Evolutionary conservation across 2,797 vertebrate species (phyloP).

Genomic region (Neomorphus geoffroyi): DNA sequence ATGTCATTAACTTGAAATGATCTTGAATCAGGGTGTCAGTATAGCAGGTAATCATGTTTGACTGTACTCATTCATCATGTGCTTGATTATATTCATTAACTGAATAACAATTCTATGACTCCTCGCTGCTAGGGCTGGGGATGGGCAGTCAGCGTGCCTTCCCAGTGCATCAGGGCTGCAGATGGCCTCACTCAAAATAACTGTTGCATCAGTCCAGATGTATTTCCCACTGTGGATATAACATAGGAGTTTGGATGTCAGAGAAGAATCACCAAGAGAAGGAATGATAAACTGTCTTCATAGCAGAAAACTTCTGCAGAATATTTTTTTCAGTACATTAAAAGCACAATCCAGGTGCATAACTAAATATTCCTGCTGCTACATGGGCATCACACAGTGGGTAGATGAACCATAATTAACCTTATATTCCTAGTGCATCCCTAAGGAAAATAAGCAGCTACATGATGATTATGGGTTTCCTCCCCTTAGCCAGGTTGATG

Average conservation of each 20-base stretch:
- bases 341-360: neutral
- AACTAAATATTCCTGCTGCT: neutral
- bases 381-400: fast-evolving
- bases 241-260: neutral
- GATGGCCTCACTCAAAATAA: neutral
- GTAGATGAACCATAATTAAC: neutral
- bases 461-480: neutral
- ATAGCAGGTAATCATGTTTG: neutral
- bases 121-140: neutral
- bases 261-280: neutral
- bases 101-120: neutral
- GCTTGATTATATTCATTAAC: neutral
- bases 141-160: neutral
- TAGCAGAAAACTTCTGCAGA: neutral
- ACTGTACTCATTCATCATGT: neutral
- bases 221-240: neutral
- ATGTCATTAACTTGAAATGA: neutral
- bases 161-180: fast-evolving
- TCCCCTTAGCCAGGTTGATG: fast-evolving
- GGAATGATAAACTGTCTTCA: neutral
- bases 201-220: neutral
- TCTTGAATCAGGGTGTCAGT: neutral
- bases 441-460: neutral
- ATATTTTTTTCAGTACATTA: neutral
- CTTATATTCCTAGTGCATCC: neutral